Conservation (phyloP, 2,888 invertebrate genomes). For the Boloria selene region DNA sequence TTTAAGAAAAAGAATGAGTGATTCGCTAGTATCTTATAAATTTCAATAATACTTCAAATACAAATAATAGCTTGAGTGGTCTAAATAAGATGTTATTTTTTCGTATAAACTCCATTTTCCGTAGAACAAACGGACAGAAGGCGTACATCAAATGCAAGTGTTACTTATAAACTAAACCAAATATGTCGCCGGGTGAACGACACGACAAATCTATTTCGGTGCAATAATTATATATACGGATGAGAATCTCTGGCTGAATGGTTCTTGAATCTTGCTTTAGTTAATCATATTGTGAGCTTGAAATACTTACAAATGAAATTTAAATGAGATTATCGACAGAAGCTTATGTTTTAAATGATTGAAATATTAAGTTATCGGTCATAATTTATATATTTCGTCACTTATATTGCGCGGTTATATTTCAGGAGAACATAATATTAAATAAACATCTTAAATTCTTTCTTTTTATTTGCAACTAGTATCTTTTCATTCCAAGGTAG, state of each 20-base stretch:
- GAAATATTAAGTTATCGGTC: too few species aligned
- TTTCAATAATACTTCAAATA: too few species aligned
- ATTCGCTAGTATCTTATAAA: too few species aligned
- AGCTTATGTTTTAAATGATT: too few species aligned
- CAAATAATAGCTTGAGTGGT: too few species aligned
- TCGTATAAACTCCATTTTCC: neutral
- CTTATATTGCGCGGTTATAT: too few species aligned
- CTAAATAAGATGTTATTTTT: neutral
- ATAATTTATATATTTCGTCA: too few species aligned
- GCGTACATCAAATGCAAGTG: slow-evolving; percentile 35
- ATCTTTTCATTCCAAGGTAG: too few species aligned
- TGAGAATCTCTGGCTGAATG: slow-evolving; percentile 38
- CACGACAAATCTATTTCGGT: slow-evolving; percentile 48
- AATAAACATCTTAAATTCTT: too few species aligned
- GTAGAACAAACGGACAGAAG: neutral
- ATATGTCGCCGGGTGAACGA: slow-evolving; percentile 51
- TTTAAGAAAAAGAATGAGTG: too few species aligned
- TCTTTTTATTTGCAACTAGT: too few species aligned
- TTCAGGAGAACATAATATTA: too few species aligned
- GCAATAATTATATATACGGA: slow-evolving; percentile 44
- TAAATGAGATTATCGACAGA: neutral
- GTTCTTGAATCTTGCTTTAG: slow-evolving; percentile 13
- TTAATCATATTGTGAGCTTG: slow-evolving; percentile 15
- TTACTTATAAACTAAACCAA: slow-evolving; percentile 43
- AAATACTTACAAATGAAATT: neutral